Conservation (phyloP, 2,113 vertebrate species). For the Hemibagrus wyckioides region DNA sequence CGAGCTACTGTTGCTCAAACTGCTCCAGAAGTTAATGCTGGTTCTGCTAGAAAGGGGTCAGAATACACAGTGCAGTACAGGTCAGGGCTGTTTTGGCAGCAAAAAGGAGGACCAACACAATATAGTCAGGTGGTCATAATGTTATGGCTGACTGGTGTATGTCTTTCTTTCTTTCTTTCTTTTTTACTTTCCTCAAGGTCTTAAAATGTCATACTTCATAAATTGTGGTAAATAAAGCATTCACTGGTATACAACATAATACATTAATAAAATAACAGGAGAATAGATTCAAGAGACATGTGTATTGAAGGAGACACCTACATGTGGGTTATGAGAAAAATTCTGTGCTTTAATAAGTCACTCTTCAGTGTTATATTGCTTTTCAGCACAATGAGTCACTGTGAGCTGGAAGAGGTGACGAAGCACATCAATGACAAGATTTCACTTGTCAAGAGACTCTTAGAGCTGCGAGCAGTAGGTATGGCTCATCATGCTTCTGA, state of each 20-base stretch:
- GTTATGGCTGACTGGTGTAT: too few relatives aligned
- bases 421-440: constrained; percentile 65
- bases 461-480: constrained; percentile 70
- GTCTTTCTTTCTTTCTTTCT: not conserved
- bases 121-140: too few relatives aligned
- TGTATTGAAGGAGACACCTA: too few relatives aligned
- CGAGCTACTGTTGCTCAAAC: too few relatives aligned
- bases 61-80: too few relatives aligned
- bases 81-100: too few relatives aligned
- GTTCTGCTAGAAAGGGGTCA: too few relatives aligned
- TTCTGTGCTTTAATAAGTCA: too few relatives aligned
- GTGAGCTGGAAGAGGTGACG: constrained; percentile 65
- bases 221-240: not conserved
- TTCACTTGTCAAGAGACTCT: constrained; percentile 57
- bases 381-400: constrained; percentile 62
- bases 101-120: too few relatives aligned
- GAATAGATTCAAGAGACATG: not conserved
- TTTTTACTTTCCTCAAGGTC: not conserved
- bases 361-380: not conserved
- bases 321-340: too few relatives aligned
- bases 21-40: too few relatives aligned
- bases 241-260: not conserved
- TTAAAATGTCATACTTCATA: not conserved
- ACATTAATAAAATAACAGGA: not conserved
- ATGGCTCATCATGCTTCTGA: constrained; percentile 18